phyloP scores from a whole-genome alignment of 2,888 invertebrate species.

The Melieria crassipennis region DNA sequence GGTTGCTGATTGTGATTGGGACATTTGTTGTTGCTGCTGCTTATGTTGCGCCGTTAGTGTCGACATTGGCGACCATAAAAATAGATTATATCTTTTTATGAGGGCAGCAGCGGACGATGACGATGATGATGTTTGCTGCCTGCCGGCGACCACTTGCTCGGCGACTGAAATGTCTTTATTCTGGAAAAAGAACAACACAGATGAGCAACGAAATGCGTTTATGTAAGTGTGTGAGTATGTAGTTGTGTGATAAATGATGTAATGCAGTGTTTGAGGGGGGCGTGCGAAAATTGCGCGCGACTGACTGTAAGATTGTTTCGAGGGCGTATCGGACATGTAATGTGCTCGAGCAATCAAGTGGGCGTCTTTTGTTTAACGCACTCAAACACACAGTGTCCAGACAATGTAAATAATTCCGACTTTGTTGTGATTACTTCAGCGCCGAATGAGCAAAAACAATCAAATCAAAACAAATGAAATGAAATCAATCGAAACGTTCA shows the following conservation, averaged over 20 bases:
- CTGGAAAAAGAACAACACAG: constrained; percentile 26
- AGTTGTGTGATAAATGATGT: not conserved
- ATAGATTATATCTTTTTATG: constrained; percentile 45
- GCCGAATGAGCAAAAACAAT: too few relatives aligned
- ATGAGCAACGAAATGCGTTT: constrained; percentile 13
- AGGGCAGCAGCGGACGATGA: constrained; percentile 31
- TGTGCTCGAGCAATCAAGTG: too few relatives aligned
- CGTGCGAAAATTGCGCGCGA: not conserved
- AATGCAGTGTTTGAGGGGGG: not conserved
- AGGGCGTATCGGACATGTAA: too few relatives aligned
- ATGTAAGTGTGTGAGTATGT: not conserved
- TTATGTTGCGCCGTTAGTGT: constrained; percentile 36
- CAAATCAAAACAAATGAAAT: too few relatives aligned
- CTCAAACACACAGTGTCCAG: too few relatives aligned
- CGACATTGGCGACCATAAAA: constrained; percentile 48
- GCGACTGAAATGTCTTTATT: constrained; percentile 33
- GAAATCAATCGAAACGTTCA: too few relatives aligned
- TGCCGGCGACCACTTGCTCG: not conserved
- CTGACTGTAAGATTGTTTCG: too few relatives aligned
- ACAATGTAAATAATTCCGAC: too few relatives aligned
- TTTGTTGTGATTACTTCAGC: too few relatives aligned
- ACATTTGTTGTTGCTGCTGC: constrained; percentile 8
- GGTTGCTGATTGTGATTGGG: constrained; percentile 34
- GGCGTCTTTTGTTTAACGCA: too few relatives aligned
- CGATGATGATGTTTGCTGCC: too few relatives aligned